Conservation (phyloP, 2,888 invertebrate genomes). For the Chymomyza fuscimana region DNA sequence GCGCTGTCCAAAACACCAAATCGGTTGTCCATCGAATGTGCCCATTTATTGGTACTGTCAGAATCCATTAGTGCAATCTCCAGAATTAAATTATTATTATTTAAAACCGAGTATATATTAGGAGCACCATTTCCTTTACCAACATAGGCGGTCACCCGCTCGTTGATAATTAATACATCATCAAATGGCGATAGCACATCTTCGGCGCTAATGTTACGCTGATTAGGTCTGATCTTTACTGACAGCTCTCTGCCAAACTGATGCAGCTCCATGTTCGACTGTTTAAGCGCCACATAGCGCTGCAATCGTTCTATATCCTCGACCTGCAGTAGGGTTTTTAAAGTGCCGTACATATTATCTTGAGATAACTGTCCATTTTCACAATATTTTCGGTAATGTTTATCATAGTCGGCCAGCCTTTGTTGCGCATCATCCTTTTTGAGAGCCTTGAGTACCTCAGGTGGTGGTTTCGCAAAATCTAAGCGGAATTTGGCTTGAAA, state of each 20-base stretch:
- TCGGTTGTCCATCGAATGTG: slow-evolving; percentile 38
- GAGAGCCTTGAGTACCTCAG: slow-evolving; percentile 38
- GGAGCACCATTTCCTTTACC: not conserved
- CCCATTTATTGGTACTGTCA: slow-evolving; percentile 48
- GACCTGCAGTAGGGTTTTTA: slow-evolving; percentile 66
- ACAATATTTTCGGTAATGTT: slow-evolving; percentile 58
- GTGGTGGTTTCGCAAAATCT: slow-evolving; percentile 44
- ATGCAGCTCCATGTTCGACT: slow-evolving; percentile 59
- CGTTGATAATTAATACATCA: slow-evolving; percentile 60
- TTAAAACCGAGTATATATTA: slow-evolving; percentile 36
- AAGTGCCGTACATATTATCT: slow-evolving; percentile 47
- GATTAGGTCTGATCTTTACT: slow-evolving; percentile 40
- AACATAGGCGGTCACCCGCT: slow-evolving; percentile 24
- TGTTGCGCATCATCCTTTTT: slow-evolving; percentile 43
- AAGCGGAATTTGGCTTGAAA: slow-evolving; percentile 38
- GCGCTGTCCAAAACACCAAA: slow-evolving; percentile 44
- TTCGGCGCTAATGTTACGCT: slow-evolving; percentile 32
- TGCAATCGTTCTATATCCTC: slow-evolving; percentile 71
- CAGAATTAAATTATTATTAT: slow-evolving; percentile 42
- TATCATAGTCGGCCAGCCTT: slow-evolving; percentile 31
- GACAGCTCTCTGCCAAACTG: slow-evolving; percentile 59
- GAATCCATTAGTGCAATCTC: slow-evolving; percentile 55
- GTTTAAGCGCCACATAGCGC: slow-evolving; percentile 54
- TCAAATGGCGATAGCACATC: slow-evolving; percentile 59
- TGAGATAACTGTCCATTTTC: slow-evolving; percentile 49